A percentile compares a stretch with the other conserved stretches of the same genome.
Conservation (phyloP, 2,113 vertebrate genomes). For the Ursus arctos region DNA sequence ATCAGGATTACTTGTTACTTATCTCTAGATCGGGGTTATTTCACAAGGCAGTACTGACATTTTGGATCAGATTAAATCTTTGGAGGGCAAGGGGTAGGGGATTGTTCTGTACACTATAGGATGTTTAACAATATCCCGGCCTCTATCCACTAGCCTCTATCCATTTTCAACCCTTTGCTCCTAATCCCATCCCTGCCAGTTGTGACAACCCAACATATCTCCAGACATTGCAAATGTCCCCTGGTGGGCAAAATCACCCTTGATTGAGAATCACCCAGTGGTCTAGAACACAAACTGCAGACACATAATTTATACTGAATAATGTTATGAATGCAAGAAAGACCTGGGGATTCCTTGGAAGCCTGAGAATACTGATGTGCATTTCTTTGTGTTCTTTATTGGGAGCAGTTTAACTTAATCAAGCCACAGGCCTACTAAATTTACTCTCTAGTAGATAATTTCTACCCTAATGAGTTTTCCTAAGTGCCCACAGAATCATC, state of each 20-base stretch:
- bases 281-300: not conserved
- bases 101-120: not conserved
- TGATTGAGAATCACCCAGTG: not conserved
- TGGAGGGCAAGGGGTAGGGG: too few relatives aligned
- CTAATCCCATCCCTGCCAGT: not conserved
- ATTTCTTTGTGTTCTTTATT: not conserved
- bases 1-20: not conserved
- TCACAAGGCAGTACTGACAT: not conserved
- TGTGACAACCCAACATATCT: not conserved
- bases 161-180: not conserved
- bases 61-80: not conserved
- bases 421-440: not conserved
- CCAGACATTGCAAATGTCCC: not conserved
- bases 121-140: not conserved
- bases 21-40: not conserved
- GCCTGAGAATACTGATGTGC: not conserved
- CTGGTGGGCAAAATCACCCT: not conserved
- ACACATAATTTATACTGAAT: not conserved
- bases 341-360: not conserved
- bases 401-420: not conserved
- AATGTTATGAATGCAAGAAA: not conserved
- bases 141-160: not conserved
- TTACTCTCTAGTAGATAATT: conserved; percentile 32
- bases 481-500: not conserved
- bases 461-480: not conserved